Percentiles rank a stretch among this genome's conserved stretches.
Conservation (phyloP, 2,113 vertebrate genomes). For the Nothobranchius furzeri region DNA sequence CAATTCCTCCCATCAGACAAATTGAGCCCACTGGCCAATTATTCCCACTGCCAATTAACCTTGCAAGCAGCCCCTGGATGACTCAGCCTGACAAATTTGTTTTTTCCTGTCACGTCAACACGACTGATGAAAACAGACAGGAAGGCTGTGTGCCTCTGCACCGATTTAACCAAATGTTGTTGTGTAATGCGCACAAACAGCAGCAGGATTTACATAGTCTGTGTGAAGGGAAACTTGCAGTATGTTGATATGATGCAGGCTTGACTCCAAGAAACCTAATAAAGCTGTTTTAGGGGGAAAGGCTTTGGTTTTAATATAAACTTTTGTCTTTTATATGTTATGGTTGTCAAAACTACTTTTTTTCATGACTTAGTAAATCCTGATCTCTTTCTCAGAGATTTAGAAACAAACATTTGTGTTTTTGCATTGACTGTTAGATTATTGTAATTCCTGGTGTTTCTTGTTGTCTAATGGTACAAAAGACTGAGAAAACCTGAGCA, state of each 20-base stretch:
- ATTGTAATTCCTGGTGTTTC: background rate
- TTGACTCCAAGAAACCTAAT: background rate
- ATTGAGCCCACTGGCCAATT: conserved; percentile 78
- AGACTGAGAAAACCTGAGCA: background rate
- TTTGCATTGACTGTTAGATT: background rate
- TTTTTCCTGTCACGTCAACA: conserved; percentile 65
- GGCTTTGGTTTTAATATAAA: background rate
- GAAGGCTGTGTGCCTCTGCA: conserved; percentile 41
- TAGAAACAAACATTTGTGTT: background rate
- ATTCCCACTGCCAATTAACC: conserved; percentile 81
- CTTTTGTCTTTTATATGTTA: background rate
- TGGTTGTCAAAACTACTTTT: background rate
- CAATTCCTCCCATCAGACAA: conserved; percentile 77
- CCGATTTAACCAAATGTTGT: conserved; percentile 47
- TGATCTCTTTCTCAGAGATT: background rate
- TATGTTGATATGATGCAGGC: background rate
- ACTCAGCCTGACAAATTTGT: conserved; percentile 71
- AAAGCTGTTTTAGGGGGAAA: background rate
- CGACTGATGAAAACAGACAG: conserved; percentile 75
- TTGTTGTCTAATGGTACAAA: background rate
- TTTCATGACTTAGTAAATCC: background rate
- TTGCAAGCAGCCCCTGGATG: conserved; percentile 55
- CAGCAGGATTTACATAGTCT: conserved; percentile 1
- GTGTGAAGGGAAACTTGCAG: background rate
- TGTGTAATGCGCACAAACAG: conserved; percentile 33